phyloP scores from a whole-genome alignment of 2,113 vertebrate genomes.

The Maccullochella peelii region DNA sequence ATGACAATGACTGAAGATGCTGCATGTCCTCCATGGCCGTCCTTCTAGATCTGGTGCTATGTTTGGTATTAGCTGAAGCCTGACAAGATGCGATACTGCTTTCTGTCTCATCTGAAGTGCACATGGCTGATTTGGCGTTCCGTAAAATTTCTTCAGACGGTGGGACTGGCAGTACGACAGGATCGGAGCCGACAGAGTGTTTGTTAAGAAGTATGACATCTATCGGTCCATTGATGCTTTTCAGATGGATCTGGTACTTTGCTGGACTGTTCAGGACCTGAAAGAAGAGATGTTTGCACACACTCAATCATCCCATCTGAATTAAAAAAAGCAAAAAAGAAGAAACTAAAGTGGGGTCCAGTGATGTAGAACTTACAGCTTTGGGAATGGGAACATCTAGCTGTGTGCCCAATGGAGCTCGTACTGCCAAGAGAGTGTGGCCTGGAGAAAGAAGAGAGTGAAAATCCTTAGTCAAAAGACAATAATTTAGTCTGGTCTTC shows the following conservation, averaged over 20 bases:
- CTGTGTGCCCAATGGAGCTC: conserved; percentile 91
- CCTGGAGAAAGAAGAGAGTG: conserved; percentile 77
- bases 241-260: conserved; percentile 95
- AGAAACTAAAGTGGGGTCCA: neutral
- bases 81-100: neutral
- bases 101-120: conserved; percentile 60
- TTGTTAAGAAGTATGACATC: conserved; percentile 95
- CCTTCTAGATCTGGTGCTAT: conserved; percentile 2
- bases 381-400: conserved; percentile 96
- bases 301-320: neutral
- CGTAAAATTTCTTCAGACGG: conserved; percentile 91
- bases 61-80: conserved; percentile 12
- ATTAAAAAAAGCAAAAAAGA: neutral
- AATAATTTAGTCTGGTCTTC: neutral
- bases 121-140: conserved; percentile 34
- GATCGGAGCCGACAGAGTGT: conserved; percentile 86
- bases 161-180: conserved; percentile 92
- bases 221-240: conserved; percentile 92
- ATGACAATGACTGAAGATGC: conserved; percentile 86
- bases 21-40: conserved; percentile 76
- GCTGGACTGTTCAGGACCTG: conserved; percentile 90
- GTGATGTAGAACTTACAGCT: conserved; percentile 83
- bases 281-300: conserved; percentile 7
- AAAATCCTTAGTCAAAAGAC: neutral
- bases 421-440: conserved; percentile 91